Conservation (phyloP, 1,140 invertebrate species). For the Lepidurus apus region DNA sequence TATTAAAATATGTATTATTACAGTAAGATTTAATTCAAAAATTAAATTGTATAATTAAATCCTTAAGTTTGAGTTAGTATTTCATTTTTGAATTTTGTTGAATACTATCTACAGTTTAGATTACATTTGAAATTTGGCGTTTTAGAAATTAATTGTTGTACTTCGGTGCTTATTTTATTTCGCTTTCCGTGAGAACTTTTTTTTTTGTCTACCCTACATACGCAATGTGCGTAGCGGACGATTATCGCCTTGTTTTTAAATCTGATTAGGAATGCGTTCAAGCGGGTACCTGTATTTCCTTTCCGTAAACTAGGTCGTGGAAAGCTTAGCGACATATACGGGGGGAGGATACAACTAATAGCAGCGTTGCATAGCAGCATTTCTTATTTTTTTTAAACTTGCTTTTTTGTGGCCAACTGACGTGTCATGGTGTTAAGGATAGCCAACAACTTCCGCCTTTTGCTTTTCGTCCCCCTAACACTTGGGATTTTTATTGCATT, state of each 20-base stretch:
- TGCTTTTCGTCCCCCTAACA: not conserved
- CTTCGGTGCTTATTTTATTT: not conserved
- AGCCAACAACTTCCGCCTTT: constrained; percentile 10
- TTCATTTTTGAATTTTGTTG: no score
- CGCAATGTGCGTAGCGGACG: not conserved
- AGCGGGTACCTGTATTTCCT: not conserved
- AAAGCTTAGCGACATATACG: not conserved
- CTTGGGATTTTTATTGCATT: not conserved
- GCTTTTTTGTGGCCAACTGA: not conserved
- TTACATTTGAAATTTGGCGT: no score
- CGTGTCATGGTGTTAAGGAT: not conserved
- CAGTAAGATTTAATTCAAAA: no score
- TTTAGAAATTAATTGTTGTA: no score
- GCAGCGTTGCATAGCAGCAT: not conserved
- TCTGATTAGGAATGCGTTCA: not conserved
- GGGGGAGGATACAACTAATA: not conserved
- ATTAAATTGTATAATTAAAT: no score
- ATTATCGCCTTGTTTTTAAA: not conserved
- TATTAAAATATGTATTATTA: no score
- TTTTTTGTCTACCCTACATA: not conserved
- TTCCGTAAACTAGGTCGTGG: not conserved
- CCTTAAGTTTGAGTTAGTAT: no score
- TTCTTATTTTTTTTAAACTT: not conserved
- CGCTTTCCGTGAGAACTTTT: not conserved
- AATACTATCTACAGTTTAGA: no score